A percentile compares a stretch with the other conserved stretches of the same genome.
Evolutionary conservation across 2,797 vertebrate genomes (phyloP).

Genomic region (Falco naumanni): DNA sequence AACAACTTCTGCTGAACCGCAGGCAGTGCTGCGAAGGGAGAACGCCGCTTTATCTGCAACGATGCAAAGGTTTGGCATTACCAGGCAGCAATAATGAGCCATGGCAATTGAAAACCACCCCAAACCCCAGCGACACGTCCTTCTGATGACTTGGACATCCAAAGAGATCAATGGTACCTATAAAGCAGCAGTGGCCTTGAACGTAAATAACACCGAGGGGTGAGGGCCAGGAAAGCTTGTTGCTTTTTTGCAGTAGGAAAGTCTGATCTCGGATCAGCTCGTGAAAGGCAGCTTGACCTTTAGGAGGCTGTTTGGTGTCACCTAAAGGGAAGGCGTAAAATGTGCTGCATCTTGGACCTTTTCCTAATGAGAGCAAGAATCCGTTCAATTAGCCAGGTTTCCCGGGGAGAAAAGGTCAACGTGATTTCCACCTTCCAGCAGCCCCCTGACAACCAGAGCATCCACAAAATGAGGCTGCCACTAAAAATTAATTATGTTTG

Average conservation of each 20-base stretch:
- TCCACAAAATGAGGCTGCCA: not conserved
- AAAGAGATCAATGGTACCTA: not conserved
- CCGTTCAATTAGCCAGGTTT: slow-evolving; percentile 33
- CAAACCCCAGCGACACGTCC: not conserved
- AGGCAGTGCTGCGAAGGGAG: not conserved
- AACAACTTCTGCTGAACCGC: not conserved
- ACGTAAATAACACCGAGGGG: not conserved
- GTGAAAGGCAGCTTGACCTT: slow-evolving; percentile 39
- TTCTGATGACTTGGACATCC: not conserved
- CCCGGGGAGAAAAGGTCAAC: slow-evolving; percentile 48
- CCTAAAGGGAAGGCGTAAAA: not conserved
- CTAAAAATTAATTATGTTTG: not conserved
- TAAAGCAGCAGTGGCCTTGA: not conserved
- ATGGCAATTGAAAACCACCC: not conserved
- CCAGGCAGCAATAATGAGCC: not conserved
- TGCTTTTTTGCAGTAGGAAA: not conserved
- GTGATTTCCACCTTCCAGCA: not conserved
- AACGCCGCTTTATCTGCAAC: not conserved
- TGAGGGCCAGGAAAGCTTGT: not conserved
- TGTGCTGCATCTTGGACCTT: slow-evolving; percentile 28
- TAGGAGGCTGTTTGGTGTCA: slow-evolving; percentile 27
- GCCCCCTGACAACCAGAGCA: not conserved
- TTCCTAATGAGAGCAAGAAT: slow-evolving; percentile 42
- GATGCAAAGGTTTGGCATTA: not conserved
- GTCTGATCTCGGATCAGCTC: not conserved